A percentile compares a stretch with the other conserved stretches of the same genome.
Conservation (phyloP, 2,797 vertebrate species). For the Oophaga sylvatica region DNA sequence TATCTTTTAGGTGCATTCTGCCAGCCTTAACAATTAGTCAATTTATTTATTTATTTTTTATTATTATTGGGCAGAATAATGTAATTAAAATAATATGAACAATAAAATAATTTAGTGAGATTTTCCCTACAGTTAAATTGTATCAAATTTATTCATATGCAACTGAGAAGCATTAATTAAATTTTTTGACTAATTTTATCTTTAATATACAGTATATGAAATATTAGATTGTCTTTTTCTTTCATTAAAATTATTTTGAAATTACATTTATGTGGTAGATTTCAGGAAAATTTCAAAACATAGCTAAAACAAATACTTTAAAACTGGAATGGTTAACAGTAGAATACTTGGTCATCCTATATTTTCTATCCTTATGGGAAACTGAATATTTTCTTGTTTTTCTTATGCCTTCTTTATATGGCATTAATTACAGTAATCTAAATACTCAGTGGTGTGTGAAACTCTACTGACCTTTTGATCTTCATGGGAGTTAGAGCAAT, state of each 20-base stretch:
- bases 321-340: not conserved
- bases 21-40: too few relatives aligned
- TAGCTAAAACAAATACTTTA: not conserved
- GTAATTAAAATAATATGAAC: not conserved
- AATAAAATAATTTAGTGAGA: not conserved
- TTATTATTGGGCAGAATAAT: not conserved
- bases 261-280: not conserved
- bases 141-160: not conserved
- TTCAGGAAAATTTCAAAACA: not conserved
- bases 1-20: too few relatives aligned
- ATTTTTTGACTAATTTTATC: not conserved
- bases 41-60: too few relatives aligned
- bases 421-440: constrained; percentile 27
- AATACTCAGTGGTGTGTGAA: constrained; percentile 26
- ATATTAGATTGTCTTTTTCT: not conserved
- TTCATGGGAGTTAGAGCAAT: constrained; percentile 15
- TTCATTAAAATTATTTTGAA: not conserved
- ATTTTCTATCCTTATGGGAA: constrained; percentile 2
- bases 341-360: not conserved
- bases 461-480: constrained; percentile 12
- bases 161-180: not conserved
- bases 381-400: not conserved
- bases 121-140: not conserved
- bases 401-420: not conserved
- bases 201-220: not conserved